phyloP scores from a whole-genome alignment of 1,140 invertebrate species.

The Rhagoletis zephyria region DNA sequence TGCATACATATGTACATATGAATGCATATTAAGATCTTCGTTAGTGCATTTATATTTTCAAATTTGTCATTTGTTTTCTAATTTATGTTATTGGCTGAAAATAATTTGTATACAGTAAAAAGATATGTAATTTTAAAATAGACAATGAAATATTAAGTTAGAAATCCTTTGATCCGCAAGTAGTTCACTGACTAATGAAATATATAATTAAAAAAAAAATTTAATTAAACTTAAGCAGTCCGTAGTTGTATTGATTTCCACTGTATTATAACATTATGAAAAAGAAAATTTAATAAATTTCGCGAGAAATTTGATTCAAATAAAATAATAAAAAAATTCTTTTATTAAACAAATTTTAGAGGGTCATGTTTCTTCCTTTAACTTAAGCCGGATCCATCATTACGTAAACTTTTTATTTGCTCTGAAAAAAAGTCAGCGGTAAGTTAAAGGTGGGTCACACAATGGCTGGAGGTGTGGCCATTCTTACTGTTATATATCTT shows the following conservation, averaged over 20 bases:
- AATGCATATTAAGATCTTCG: neutral
- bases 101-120: neutral
- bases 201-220: neutral
- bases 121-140: neutral
- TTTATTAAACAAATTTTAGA: neutral
- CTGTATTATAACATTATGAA: slow-evolving; percentile 13
- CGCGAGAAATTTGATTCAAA: slow-evolving; percentile 9
- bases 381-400: too few species aligned
- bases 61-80: neutral
- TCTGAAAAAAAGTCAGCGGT: too few species aligned
- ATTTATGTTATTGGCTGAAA: neutral
- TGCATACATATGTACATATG: neutral
- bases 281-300: slow-evolving; percentile 40
- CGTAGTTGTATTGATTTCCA: neutral
- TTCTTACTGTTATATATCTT: too few species aligned
- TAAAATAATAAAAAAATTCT: neutral
- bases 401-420: too few species aligned
- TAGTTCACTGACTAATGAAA: too few species aligned
- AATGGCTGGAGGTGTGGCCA: too few species aligned
- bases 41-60: neutral
- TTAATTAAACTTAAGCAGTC: neutral
- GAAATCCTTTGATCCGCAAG: too few species aligned
- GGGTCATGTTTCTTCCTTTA: too few species aligned
- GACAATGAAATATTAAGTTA: too few species aligned
- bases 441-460: too few species aligned